Conservation (phyloP, 2,113 vertebrate species). For the Coreoperca whiteheadi region DNA sequence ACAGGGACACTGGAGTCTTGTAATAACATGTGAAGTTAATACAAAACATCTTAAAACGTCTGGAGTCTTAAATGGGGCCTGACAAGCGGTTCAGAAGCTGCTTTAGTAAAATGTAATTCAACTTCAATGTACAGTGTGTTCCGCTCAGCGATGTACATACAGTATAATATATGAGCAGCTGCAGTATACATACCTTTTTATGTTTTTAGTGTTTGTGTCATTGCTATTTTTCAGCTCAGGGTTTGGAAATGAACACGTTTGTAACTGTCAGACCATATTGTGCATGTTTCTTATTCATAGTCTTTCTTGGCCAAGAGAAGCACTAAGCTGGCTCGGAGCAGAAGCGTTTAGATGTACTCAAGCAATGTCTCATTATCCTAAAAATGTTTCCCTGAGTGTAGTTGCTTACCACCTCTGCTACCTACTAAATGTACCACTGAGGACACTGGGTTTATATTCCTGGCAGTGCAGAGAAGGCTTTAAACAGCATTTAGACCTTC, state of each 20-base stretch:
- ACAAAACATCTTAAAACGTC: conserved; percentile 4
- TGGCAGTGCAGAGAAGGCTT: not conserved
- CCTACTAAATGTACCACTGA: not conserved
- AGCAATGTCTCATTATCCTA: not conserved
- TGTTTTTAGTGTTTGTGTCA: not conserved
- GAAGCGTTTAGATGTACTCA: not conserved
- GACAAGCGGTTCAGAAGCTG: not conserved
- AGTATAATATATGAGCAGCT: not conserved
- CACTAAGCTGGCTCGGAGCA: not conserved
- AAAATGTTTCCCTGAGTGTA: not conserved
- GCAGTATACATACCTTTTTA: not conserved
- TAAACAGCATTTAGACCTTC: not conserved
- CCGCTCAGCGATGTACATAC: not conserved
- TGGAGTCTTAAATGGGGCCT: not conserved
- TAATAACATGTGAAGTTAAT: conserved; percentile 14
- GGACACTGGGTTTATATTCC: not conserved
- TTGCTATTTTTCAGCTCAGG: not conserved
- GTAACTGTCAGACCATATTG: not conserved
- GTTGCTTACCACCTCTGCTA: not conserved
- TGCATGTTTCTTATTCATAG: not conserved
- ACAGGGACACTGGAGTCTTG: not conserved
- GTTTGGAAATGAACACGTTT: not conserved
- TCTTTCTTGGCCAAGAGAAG: no score
- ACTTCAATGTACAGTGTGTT: not conserved
- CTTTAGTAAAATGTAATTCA: not conserved